Base-by-base conservation (phyloP, 1,140 invertebrate species). In the Ostrea edulis region DNA sequence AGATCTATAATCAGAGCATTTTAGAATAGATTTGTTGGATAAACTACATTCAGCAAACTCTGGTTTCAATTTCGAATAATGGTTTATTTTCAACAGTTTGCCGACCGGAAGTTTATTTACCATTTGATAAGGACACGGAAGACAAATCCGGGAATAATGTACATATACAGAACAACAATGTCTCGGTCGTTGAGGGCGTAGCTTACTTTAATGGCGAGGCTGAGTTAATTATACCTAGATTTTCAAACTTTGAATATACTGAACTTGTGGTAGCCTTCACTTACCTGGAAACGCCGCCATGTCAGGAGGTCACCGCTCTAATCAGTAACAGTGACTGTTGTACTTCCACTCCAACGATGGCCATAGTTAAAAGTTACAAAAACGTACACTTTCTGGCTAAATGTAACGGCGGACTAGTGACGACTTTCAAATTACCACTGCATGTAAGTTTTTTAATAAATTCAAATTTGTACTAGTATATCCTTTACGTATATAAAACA, bases 141-240 rank as follows among this genome's bases (percentile, higher is more conserved):
- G 86, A 89, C 55, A 58, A 85, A 65, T 87, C 88, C 52, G 86
- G 83, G 17, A 86, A 53, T 20, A 85, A 58, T 17, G 77, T 35
- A 8, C 17, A 85, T 52, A 82, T 89, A 51, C 82, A 89, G 51
- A 89, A 87, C 65, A 8, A 77, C 2, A 85, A 85, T 25, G 88
- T 89, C 7, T 29, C 55, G 5, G 51, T 85, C 8, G n/a, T 20
- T 11, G 25, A 58, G 68, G 88, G 29, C 44, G 68, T 54, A 17
- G 88, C 88, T 14, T 89, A 89, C 44, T 89, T 89, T 62, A 86
- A 89, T 82, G 88, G 88, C 44, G 22, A 86, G 17, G 44, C 81
- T 3, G 83, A 85, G 51, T 62, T 89, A 54, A 53, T 89, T 55
- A 89, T 89, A 58, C 88, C 88, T 8, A 62, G 88, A 77, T 89